Percentiles rank a stretch among this genome's conserved stretches.
Conservation (phyloP, 2,888 invertebrate species). For the Lasioglossum lativentre region DNA sequence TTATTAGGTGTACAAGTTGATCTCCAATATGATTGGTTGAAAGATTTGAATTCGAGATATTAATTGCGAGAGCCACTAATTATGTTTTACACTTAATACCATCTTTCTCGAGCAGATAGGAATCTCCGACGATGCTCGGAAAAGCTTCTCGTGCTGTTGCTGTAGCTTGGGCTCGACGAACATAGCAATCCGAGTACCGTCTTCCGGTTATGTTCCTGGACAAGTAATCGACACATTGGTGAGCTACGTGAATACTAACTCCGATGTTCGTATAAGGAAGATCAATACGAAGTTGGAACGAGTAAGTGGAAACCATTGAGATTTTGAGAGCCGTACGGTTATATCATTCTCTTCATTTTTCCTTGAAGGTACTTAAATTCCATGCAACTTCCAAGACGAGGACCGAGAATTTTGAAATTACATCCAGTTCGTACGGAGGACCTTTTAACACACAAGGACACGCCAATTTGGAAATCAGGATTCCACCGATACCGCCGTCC, state of each 20-base stretch:
- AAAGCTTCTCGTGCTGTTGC: conserved; percentile 88
- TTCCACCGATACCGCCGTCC: conserved; percentile 65
- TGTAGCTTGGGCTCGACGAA: conserved; percentile 89
- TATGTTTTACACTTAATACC: neutral
- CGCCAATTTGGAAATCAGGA: neutral
- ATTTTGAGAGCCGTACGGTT: neutral
- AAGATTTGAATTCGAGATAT: neutral
- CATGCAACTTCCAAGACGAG: conserved; percentile 82
- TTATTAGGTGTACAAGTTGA: neutral
- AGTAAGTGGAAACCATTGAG: conserved; percentile 50
- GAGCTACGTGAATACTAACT: conserved; percentile 88
- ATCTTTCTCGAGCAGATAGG: conserved; percentile 49
- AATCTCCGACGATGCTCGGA: conserved; percentile 48
- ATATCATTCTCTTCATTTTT: neutral
- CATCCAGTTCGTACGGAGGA: neutral
- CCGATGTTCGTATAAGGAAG: conserved; percentile 85
- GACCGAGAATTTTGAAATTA: neutral
- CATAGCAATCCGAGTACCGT: conserved; percentile 82
- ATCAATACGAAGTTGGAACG: conserved; percentile 59
- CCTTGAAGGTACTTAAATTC: conserved; percentile 86
- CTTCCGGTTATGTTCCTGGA: conserved; percentile 86
- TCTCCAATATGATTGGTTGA: neutral
- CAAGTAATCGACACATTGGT: conserved; percentile 89
- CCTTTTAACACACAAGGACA: neutral
- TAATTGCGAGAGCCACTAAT: neutral